phyloP scores from a whole-genome alignment of 2,113 vertebrate genomes.

The Cinclus mexicanus region DNA sequence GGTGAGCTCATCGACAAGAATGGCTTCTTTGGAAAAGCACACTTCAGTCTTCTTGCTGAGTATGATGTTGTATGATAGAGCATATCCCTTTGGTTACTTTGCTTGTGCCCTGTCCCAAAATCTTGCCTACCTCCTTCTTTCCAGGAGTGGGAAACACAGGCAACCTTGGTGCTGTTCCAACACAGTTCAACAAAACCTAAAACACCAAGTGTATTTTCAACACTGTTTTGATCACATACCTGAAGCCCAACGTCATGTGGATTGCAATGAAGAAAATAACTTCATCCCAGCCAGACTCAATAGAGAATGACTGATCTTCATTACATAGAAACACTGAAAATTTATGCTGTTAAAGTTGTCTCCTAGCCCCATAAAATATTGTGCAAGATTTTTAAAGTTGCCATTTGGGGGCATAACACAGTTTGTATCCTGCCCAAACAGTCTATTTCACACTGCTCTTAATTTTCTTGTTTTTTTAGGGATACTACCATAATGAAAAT shows the following conservation, averaged over 20 bases:
- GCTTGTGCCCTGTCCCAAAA: background rate
- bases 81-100: background rate
- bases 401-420: background rate
- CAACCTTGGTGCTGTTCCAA: accelerated
- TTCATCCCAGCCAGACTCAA: background rate
- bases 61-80: background rate
- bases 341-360: background rate
- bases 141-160: background rate
- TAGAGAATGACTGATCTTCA: background rate
- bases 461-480: background rate
- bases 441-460: background rate
- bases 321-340: background rate
- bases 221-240: accelerated
- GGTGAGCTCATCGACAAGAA: background rate
- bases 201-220: background rate
- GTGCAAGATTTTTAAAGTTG: background rate
- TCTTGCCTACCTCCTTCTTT: background rate
- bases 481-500: background rate
- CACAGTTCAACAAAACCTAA: background rate
- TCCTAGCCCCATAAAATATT: background rate
- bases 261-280: background rate
- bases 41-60: background rate
- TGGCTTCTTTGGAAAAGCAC: background rate
- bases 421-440: background rate
- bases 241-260: background rate